Conservation (phyloP, 2,797 vertebrate species). For the Simalia tracyae region DNA sequence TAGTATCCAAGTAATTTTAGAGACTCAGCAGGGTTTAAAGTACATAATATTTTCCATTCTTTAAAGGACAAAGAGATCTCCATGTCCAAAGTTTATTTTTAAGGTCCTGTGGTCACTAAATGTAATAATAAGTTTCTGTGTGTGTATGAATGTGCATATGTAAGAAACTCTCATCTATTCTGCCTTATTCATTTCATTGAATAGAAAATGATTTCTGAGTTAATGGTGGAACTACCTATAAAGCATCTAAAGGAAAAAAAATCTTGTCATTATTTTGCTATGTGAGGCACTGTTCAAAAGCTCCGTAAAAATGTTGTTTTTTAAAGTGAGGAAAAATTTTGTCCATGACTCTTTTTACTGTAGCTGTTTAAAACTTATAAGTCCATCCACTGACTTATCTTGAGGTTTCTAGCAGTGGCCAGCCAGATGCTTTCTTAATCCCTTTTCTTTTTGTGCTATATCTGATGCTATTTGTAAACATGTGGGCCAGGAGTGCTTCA, state of each 20-base stretch:
- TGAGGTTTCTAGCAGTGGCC: background rate
- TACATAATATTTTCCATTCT: conserved; percentile 63
- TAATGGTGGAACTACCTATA: conserved; percentile 17
- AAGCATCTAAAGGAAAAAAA: background rate
- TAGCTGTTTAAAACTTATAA: background rate
- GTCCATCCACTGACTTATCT: background rate
- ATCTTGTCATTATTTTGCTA: background rate
- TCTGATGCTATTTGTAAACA: background rate
- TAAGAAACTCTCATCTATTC: background rate
- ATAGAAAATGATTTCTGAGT: conserved; percentile 3
- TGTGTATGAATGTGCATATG: background rate
- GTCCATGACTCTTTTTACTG: background rate
- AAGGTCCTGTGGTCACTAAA: conserved; percentile 59
- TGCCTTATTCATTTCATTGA: background rate
- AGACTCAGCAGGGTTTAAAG: conserved; percentile 60
- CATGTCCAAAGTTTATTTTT: conserved; percentile 61
- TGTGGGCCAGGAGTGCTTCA: background rate
- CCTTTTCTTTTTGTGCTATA: background rate
- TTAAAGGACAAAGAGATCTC: conserved; percentile 61
- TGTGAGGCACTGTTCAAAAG: conserved; percentile 27
- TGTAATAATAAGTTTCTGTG: conserved; percentile 19
- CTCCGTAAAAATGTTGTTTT: conserved; percentile 11
- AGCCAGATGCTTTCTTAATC: background rate
- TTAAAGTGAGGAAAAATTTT: background rate
- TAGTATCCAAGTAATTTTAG: conserved; percentile 50